phyloP scores from a whole-genome alignment of 1,140 invertebrate species.

The Hylyphantes graminicola region DNA sequence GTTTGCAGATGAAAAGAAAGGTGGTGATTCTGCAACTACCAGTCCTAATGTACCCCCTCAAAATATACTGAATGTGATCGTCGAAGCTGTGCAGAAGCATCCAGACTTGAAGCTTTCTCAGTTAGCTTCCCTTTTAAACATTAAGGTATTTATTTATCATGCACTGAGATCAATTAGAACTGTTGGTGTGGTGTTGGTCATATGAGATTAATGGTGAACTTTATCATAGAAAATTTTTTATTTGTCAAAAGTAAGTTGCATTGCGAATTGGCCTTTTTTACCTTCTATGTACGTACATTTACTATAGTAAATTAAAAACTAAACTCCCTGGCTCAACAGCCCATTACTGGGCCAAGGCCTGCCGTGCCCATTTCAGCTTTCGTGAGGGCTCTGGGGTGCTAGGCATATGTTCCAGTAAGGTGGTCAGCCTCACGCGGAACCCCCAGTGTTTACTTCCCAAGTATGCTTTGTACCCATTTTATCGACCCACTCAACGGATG shows the following conservation, averaged over 20 bases:
- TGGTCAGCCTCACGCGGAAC: too few relatives aligned
- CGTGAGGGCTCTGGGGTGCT: too few relatives aligned
- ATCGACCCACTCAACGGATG: too few relatives aligned
- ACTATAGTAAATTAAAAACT: neutral
- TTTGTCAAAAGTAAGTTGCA: neutral
- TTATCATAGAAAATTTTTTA: neutral
- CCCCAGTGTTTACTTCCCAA: too few relatives aligned
- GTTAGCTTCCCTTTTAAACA: slow-evolving; percentile 40
- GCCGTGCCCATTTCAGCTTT: too few relatives aligned
- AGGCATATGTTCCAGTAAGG: too few relatives aligned
- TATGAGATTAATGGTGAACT: neutral
- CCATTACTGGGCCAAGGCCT: too few relatives aligned
- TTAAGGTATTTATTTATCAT: slow-evolving; percentile 30
- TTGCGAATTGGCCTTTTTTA: neutral
- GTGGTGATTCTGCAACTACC: slow-evolving; percentile 5
- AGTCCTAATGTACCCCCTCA: slow-evolving; percentile 32
- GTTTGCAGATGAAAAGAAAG: slow-evolving; percentile 6
- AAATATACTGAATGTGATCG: slow-evolving; percentile 22
- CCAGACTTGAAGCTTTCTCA: slow-evolving; percentile 20
- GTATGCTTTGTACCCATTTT: too few relatives aligned
- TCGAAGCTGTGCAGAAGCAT: slow-evolving; percentile 25
- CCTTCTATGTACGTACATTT: neutral
- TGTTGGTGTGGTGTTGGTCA: neutral
- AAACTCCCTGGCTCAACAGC: too few relatives aligned
- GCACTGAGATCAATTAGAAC: neutral